Evolutionary conservation across 2,113 vertebrate genomes (phyloP).

Genomic region (Phrynosoma platyrhinos): DNA sequence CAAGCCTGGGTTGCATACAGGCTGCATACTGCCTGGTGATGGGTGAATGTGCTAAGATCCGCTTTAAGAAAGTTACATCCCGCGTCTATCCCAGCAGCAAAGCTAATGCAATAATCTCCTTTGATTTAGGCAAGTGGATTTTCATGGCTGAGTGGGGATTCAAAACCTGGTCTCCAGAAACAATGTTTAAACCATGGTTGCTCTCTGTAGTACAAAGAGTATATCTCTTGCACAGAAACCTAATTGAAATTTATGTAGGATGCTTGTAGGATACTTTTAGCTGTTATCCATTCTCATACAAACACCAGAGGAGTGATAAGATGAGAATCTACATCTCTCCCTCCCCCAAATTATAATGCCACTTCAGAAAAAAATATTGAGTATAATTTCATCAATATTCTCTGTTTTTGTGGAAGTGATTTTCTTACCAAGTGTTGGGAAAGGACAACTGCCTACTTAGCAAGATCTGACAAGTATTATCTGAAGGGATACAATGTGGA

Average conservation of each 20-base stretch:
- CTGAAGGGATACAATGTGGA: not conserved
- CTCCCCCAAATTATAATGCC: not conserved
- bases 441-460: not conserved
- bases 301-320: not conserved
- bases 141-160: no score
- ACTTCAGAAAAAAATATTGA: not conserved
- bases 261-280: not conserved
- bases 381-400: not conserved
- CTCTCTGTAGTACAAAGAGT: no score
- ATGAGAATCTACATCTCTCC: not conserved
- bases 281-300: not conserved
- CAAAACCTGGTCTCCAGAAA: no score
- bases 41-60: no score
- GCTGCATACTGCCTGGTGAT: no score
- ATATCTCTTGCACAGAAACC: not conserved
- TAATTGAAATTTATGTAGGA: not conserved
- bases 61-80: no score
- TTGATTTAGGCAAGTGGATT: no score
- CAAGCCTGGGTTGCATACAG: no score
- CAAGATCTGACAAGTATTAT: not conserved
- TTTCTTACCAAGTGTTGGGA: conserved; percentile 7
- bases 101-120: no score
- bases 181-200: no score
- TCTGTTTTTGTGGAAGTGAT: conserved; percentile 1
- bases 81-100: no score